Evolutionary conservation across 1,140 invertebrate genomes (phyloP), one percentile per base, ranked within the genome.

Genomic region (Sitobion miscanthi): DNA sequence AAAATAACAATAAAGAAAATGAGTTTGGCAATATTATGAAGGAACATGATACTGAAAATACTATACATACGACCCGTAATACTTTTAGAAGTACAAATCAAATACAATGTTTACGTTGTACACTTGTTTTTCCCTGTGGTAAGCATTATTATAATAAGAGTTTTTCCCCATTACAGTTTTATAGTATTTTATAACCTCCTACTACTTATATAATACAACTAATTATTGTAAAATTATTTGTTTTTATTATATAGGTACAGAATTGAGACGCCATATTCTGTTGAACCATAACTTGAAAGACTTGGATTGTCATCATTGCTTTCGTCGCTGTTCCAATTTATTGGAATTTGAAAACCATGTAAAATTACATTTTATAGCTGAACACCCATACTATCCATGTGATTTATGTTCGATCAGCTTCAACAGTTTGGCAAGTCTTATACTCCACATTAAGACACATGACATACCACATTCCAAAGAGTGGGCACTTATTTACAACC

Each of bases 321-420:
- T 93, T 54, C 91, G 91, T 42, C 91, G 91, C 8, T 93, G 91
- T 93, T 85, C 91, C 7, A 85, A 86, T 57, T n/a, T 85, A 45
- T 54, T 85, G n/a, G 91, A 93, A 47, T 93, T 93, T 93, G 91
- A 93, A 93, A 93, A 57, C 45, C 91, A 93, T 57, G 91, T 93
- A 86, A 85, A 93, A 83, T 54, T 93, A n/a, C 91, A 93, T 54
- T 93, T 85, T 9, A 17, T 14, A 25, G 23, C 30, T 20, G n/a
- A 85, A 85, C 17, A 14, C 17, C 9, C 38, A 3, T 93, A 86
- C 9, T 93, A 85, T 57, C 49, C 82, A 30, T 93, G 91, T 4
- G 91, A 93, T 57, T 93, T 93, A 25, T 93, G 91, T 86, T 42
- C 17, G 0, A 23, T 57, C 25, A 86, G 23, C 30, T 86, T 93